These are phyloP conservation scores for Tetranychus truncatus DNA, from an alignment of 2,888 invertebrate genomes.

Conservation along the genomic window DNA sequence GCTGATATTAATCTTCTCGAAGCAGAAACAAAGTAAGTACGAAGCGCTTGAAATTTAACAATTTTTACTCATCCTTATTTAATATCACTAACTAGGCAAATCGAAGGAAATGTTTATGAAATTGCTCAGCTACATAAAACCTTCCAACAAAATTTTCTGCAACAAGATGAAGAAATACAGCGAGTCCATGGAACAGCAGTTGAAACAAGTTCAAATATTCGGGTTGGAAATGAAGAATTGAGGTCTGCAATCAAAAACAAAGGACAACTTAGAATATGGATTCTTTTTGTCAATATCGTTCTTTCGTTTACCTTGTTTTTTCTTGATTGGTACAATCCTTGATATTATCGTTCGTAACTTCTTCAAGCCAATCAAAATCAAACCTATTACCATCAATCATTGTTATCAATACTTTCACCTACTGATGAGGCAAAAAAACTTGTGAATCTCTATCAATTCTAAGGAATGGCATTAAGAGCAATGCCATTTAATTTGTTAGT, in stretches of 20 bases:
- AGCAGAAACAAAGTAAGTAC: conserved; percentile 74
- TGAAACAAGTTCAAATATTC: conserved; percentile 81
- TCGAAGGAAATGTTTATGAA: conserved; percentile 62
- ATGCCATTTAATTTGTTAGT: too few relatives aligned
- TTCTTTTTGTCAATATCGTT: conserved; percentile 81
- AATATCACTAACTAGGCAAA: conserved; percentile 30
- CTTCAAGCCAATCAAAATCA: too few relatives aligned
- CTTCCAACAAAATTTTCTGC: conserved; percentile 80
- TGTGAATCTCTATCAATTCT: too few relatives aligned
- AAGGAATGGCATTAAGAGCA: too few relatives aligned
- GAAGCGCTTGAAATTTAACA: conserved; percentile 12
- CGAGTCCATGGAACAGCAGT: conserved; percentile 69
- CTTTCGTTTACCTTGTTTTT: conserved; percentile 89
- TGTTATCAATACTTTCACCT: background rate
- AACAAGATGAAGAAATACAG: conserved; percentile 84
- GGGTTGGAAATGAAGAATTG: conserved; percentile 90
- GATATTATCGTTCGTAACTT: background rate
- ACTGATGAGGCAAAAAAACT: too few relatives aligned
- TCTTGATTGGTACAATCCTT: conserved; percentile 84
- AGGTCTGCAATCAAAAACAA: conserved; percentile 90
- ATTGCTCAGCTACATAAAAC: conserved; percentile 86
- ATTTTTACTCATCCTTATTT: background rate
- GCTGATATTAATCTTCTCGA: conserved; percentile 70
- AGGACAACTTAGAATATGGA: conserved; percentile 80
- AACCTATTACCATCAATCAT: background rate